These are phyloP conservation scores for Drosophila mettleri DNA, from an alignment of 2,888 invertebrate species.

Conservation along the genomic window DNA sequence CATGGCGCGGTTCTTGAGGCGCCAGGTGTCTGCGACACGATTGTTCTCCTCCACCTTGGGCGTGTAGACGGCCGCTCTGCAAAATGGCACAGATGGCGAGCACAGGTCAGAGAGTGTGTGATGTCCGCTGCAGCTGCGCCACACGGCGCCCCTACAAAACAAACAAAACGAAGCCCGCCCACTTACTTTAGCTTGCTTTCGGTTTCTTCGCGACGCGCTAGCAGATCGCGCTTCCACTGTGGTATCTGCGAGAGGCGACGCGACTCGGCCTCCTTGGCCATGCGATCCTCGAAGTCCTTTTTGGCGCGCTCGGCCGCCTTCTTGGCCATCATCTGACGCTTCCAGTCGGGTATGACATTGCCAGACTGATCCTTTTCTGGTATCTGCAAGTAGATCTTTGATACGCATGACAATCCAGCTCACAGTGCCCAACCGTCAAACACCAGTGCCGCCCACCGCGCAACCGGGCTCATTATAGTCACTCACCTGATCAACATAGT, in stretches of 20 bases:
- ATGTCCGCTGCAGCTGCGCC: slow-evolving; percentile 29
- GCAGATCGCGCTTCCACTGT: slow-evolving; percentile 96
- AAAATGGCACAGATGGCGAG: slow-evolving; percentile 54
- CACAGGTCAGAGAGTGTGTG: slow-evolving; percentile 43
- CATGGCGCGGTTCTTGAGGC: slow-evolving; percentile 86
- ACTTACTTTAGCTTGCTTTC: slow-evolving; percentile 91
- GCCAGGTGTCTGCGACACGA: slow-evolving; percentile 86
- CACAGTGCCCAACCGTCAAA: not conserved
- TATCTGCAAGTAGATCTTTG: slow-evolving; percentile 88
- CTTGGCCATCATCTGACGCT: slow-evolving; percentile 96
- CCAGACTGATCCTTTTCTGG: slow-evolving; percentile 95
- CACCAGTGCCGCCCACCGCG: no score
- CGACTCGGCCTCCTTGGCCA: slow-evolving; percentile 93
- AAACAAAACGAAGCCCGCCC: slow-evolving; percentile 11
- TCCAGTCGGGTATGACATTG: slow-evolving; percentile 96
- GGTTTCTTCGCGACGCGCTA: slow-evolving; percentile 92
- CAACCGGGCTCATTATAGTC: not conserved
- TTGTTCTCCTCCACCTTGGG: slow-evolving; percentile 88
- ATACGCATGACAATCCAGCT: slow-evolving; percentile 42
- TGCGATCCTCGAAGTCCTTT: slow-evolving; percentile 94
- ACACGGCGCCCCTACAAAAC: slow-evolving; percentile 7
- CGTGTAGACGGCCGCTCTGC: slow-evolving; percentile 89
- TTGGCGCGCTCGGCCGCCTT: slow-evolving; percentile 97
- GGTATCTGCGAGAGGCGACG: slow-evolving; percentile 94
- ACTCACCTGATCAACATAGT: slow-evolving; percentile 95